A percentile compares a stretch with the other conserved stretches of the same genome.
phyloP scores from a whole-genome alignment of 2,797 vertebrate species.

The Scyliorhinus canicula region DNA sequence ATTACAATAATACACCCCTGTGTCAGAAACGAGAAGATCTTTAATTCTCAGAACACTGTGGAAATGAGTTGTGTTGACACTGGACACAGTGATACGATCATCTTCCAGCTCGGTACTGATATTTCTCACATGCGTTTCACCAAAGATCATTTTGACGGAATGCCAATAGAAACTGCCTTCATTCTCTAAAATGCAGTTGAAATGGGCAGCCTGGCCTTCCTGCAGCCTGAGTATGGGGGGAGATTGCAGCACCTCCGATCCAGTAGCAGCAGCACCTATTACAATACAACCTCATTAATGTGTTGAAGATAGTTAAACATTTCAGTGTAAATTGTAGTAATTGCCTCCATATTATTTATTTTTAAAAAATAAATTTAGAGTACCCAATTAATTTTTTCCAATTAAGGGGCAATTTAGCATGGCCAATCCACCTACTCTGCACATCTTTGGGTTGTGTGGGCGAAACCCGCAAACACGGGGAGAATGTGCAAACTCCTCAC shows the following conservation, averaged over 20 bases:
- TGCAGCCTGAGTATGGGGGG: neutral
- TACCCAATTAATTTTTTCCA: no score
- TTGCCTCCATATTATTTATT: neutral
- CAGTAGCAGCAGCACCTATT: neutral
- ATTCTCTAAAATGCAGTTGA: neutral
- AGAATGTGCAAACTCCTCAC: no score
- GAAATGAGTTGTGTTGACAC: neutral
- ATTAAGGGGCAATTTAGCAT: no score
- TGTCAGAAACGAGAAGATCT: neutral
- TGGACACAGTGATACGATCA: neutral
- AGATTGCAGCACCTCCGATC: neutral
- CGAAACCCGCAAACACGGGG: no score
- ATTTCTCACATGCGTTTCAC: no score
- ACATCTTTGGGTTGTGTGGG: no score
- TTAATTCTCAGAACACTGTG: neutral
- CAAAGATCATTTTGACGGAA: neutral
- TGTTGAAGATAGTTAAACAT: neutral
- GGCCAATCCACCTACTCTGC: no score
- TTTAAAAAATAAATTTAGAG: no score
- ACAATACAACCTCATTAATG: neutral
- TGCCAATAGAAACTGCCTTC: slow-evolving; percentile 2
- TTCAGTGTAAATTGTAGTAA: neutral
- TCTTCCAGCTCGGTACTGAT: neutral
- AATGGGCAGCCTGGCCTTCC: no score
- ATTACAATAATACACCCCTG: neutral